Evolutionary conservation across 2,113 vertebrate genomes (phyloP).

Genomic region (Zosterops pallidus): DNA sequence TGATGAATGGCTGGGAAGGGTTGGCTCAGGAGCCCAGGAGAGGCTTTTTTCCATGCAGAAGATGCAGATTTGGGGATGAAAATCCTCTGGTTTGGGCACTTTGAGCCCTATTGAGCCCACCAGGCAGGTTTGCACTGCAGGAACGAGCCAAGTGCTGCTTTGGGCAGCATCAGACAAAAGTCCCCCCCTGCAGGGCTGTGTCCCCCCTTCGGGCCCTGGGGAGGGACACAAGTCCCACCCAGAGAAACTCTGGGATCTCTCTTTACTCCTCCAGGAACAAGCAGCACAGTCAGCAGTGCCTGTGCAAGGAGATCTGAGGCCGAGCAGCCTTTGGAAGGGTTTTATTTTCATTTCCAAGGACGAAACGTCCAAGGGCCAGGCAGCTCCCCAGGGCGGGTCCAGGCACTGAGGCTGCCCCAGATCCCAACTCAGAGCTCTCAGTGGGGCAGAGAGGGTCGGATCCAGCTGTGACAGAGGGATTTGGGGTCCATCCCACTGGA

Average conservation of each 20-base stretch:
- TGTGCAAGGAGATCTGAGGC: not conserved
- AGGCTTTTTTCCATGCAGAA: accelerated
- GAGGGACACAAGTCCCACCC: not conserved
- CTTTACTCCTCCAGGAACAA: not conserved
- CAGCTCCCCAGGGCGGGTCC: accelerated
- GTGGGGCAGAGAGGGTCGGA: not conserved
- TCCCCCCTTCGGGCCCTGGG: not conserved
- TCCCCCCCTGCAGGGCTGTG: not conserved
- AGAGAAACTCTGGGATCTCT: not conserved
- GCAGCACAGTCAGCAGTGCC: accelerated
- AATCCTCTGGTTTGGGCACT: not conserved
- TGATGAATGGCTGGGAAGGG: not conserved
- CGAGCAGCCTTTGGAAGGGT: not conserved
- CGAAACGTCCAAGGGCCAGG: not conserved
- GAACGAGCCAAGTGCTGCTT: accelerated
- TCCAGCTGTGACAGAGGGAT: not conserved
- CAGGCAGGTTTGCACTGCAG: not conserved
- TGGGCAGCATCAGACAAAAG: not conserved
- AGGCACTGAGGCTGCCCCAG: not conserved
- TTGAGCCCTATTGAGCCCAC: not conserved
- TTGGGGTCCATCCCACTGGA: not conserved
- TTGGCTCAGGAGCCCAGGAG: not conserved
- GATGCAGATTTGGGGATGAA: accelerated
- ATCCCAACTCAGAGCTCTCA: not conserved
- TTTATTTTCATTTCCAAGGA: not conserved